Evolutionary conservation across 2,113 vertebrate genomes (phyloP).

Genomic region (Elaphurus davidianus): DNA sequence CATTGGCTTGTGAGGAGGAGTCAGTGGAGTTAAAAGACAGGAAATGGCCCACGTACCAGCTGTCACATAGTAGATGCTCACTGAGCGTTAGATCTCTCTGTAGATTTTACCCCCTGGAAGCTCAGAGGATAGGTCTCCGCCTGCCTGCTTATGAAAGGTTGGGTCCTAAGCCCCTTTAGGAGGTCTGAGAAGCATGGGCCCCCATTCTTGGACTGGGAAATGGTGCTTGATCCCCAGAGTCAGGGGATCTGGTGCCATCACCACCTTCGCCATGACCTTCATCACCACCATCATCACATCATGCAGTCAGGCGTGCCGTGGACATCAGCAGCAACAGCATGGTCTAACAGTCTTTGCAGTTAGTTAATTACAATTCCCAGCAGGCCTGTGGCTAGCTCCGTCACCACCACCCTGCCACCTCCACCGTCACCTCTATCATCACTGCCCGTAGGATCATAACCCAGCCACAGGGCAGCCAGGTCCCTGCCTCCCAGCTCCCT

Average conservation of each 20-base stretch:
- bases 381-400: accelerated
- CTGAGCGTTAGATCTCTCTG: background rate
- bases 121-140: background rate
- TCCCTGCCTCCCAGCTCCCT: accelerated
- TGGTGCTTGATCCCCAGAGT: background rate
- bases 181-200: background rate
- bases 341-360: accelerated
- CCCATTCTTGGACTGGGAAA: background rate
- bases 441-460: background rate
- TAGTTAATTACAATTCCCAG: background rate
- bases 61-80: background rate
- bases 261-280: accelerated
- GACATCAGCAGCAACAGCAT: accelerated
- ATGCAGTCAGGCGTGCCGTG: accelerated
- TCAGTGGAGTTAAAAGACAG: background rate
- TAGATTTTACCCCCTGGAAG: no score
- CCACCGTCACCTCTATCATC: background rate
- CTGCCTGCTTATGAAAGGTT: background rate
- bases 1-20: background rate
- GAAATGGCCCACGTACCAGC: accelerated
- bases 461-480: background rate
- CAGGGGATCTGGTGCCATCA: accelerated
- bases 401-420: accelerated
- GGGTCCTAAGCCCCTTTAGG: background rate
- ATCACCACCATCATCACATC: accelerated